phyloP scores from a whole-genome alignment of 2,113 vertebrate genomes.

The Corapipo altera region DNA sequence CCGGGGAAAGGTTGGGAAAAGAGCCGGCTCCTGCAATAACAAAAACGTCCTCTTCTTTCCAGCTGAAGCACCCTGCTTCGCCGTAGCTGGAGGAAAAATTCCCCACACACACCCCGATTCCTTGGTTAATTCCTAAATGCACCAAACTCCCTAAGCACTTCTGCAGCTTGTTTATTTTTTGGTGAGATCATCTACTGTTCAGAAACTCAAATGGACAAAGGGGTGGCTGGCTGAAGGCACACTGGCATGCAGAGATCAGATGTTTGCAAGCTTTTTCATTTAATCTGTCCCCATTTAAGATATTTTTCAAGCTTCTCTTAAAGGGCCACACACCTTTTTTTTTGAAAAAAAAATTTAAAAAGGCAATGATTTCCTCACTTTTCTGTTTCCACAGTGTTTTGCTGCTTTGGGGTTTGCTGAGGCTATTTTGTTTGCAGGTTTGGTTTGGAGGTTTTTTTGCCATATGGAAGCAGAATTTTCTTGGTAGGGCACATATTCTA shows the following conservation, averaged over 20 bases:
- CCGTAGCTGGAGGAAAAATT: neutral
- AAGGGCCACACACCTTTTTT: neutral
- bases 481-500: neutral
- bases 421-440: neutral
- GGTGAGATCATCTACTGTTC: neutral
- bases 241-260: neutral
- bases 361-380: neutral
- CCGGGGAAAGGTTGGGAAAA: neutral
- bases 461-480: neutral
- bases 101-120: neutral
- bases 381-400: neutral
- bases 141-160: neutral
- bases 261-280: neutral
- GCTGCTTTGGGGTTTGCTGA: neutral
- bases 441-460: neutral
- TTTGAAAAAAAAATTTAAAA: neutral
- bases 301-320: neutral
- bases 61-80: neutral
- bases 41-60: neutral
- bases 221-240: neutral
- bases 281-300: neutral
- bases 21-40: neutral
- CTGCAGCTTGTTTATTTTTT: conserved; percentile 7
- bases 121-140: neutral
- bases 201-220: neutral